A percentile compares a stretch with the other conserved stretches of the same genome.
phyloP scores from a whole-genome alignment of 2,888 invertebrate genomes.

The Xiphydria camelus region DNA sequence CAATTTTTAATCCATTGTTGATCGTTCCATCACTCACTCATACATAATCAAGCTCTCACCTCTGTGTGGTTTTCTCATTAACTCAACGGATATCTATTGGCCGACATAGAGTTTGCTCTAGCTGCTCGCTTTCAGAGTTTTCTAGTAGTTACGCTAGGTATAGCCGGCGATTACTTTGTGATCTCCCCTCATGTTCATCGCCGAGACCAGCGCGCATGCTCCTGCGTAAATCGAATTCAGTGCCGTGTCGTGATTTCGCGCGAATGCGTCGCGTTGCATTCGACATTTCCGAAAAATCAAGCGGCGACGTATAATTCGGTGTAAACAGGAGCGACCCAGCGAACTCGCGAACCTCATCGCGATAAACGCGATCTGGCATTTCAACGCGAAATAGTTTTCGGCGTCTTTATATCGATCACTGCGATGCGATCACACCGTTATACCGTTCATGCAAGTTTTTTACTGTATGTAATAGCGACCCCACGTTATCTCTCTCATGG shows the following conservation, averaged over 20 bases:
- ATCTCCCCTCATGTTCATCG: constrained; percentile 24
- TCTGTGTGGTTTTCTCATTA: constrained; percentile 45
- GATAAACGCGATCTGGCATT: too few relatives aligned
- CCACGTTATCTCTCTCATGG: constrained; percentile 21
- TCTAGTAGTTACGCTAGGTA: constrained; percentile 47
- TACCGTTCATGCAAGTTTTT: constrained; percentile 34
- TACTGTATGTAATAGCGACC: constrained; percentile 8
- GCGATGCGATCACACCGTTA: too few relatives aligned
- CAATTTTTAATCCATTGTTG: constrained; percentile 35
- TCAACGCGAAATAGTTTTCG: constrained; percentile 16
- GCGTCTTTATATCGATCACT: constrained; percentile 26
- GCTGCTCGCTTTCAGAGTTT: constrained; percentile 51
- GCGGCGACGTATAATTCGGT: too few relatives aligned
- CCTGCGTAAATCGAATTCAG: constrained; percentile 1
- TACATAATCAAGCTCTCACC: constrained; percentile 45
- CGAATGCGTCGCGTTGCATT: not conserved
- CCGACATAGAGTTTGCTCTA: constrained; percentile 46
- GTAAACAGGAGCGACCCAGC: not conserved
- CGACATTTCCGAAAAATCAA: not conserved
- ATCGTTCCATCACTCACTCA: constrained; percentile 39
- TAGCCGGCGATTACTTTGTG: constrained; percentile 35
- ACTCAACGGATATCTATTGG: constrained; percentile 44
- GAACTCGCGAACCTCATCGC: too few relatives aligned
- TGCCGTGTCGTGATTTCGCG: not conserved
- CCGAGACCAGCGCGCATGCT: not conserved